phyloP scores from a whole-genome alignment of 2,113 vertebrate species.

The Megaceryle torquata region DNA sequence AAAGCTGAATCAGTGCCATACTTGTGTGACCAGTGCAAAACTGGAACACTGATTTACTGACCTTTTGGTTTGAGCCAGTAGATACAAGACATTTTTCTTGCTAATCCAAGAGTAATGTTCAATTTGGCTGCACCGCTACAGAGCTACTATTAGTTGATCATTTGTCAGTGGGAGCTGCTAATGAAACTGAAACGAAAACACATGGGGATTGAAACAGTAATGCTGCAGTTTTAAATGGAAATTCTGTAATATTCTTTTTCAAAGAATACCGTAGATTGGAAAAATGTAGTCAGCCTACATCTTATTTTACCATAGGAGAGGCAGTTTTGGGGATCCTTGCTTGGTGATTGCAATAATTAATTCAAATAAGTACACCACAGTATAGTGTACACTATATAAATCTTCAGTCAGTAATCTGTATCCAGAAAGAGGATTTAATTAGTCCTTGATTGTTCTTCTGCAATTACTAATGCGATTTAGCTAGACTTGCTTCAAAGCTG shows the following conservation, averaged over 20 bases:
- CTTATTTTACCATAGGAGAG: neutral
- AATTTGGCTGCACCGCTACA: neutral
- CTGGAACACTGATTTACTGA: neutral
- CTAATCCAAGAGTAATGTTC: neutral
- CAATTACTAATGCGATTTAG: constrained; percentile 18
- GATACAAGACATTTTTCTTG: neutral
- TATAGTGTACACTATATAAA: neutral
- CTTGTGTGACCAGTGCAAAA: neutral
- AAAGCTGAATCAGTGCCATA: neutral
- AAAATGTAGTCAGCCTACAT: neutral
- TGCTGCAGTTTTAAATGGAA: neutral
- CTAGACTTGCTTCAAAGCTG: neutral
- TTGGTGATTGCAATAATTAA: neutral
- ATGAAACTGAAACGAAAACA: neutral
- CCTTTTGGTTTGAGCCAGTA: neutral
- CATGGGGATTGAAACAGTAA: neutral
- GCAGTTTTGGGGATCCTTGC: neutral
- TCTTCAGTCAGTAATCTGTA: constrained; percentile 8
- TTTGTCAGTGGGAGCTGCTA: neutral
- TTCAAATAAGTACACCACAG: neutral
- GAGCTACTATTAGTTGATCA: neutral
- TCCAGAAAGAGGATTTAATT: constrained; percentile 49
- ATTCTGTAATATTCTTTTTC: neutral
- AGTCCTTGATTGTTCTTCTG: neutral
- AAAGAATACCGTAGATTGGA: neutral